Base-by-base conservation (phyloP, 2,797 vertebrate genomes). In the Sebastes reedi region DNA sequence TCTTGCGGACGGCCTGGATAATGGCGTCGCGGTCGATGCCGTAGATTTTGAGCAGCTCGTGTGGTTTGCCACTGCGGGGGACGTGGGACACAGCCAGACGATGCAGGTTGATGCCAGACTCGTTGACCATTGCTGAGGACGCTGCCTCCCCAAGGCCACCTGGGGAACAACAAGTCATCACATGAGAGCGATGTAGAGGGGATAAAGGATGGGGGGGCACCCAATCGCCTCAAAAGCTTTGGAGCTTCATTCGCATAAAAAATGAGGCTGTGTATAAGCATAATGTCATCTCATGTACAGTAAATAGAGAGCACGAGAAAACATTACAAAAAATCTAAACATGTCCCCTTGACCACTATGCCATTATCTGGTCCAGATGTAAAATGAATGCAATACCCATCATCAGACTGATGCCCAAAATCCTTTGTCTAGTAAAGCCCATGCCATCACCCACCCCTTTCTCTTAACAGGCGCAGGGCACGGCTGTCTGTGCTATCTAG, bases 141-240 rank as follows among this genome's bases (percentile, higher is more conserved):
- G 97, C 94, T 0, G 96, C 96, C 83, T 97, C 97, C 4, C 97
- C 96, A 2, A 98, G 94, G 68, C 97, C 97, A 87, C 97, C 97
- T 97, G 83, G 24, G 71, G 69, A 82, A 76, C 13, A 72, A 70
- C 46, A 92, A 52, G 55, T 76, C 14, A 71, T 55, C 10, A 50
- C 22, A 64, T 67, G 8, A 62, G 29, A 66, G 42, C 42, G 13
- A 39, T 46, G 20, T 50, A 50, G 6, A 18, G 46, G 39, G 13
- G 39, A 42, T 42, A 42, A 13, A 14, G 39, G 39, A 42, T 24
- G 46, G 27, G 61, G 32, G 22, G 25, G 69, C 60, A 12, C 67
- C 36, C 32, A 56, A 70, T 74, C 2, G 39, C 13, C 13, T 20
- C 12, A 67, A 66, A 79, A 59, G 27, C 58, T 46, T 27, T 32